Evolutionary conservation across 2,888 invertebrate species (phyloP).

Genomic region (Epirrhoe tristata): DNA sequence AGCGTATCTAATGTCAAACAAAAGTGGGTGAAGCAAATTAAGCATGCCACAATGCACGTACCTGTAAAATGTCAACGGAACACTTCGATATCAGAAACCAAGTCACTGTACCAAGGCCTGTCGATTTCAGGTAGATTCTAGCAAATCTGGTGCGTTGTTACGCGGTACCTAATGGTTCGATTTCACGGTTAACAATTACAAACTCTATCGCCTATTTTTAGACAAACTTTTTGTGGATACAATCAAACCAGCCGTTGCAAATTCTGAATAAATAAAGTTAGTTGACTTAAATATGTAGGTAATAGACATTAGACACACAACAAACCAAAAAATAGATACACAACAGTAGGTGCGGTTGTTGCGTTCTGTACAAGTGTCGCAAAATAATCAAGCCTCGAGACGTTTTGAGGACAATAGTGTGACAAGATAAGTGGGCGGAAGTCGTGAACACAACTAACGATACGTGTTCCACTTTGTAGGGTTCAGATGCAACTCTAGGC

Average conservation of each 20-base stretch:
- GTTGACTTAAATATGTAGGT: no score
- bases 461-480: constrained; percentile 26
- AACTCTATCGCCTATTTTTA: constrained; percentile 27
- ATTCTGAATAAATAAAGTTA: not conserved
- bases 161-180: constrained; percentile 51
- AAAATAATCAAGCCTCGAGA: constrained; percentile 25
- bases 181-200: constrained; percentile 57
- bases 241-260: not conserved
- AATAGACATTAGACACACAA: no score
- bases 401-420: constrained; percentile 35
- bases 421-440: constrained; percentile 37
- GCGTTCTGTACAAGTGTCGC: constrained; percentile 27
- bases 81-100: constrained; percentile 78
- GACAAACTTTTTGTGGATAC: not conserved
- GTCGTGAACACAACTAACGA: constrained; percentile 32
- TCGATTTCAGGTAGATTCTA: constrained; percentile 69
- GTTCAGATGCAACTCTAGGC: constrained; percentile 23
- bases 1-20: constrained; percentile 44
- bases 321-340: no score
- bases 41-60: constrained; percentile 65
- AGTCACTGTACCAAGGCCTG: constrained; percentile 82
- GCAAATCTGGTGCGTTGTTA: constrained; percentile 48
- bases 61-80: constrained; percentile 81
- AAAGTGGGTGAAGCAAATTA: constrained; percentile 54
- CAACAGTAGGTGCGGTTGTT: constrained; percentile 14